These are phyloP conservation scores for Numida meleagris DNA, from an alignment of 2,113 vertebrate genomes.

Conservation along the genomic window DNA sequence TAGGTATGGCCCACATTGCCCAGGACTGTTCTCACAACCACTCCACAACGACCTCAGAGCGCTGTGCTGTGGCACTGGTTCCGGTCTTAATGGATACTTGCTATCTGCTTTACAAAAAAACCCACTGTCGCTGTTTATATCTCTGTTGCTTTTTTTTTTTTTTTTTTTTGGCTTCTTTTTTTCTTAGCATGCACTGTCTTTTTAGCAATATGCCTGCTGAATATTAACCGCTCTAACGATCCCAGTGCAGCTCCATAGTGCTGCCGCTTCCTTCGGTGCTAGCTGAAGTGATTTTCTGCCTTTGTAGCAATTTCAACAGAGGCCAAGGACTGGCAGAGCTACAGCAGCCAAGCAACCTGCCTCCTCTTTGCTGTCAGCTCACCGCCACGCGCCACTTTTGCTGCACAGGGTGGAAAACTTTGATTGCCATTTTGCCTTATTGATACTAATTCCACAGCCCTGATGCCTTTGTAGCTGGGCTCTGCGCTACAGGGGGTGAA, in stretches of 20 bases:
- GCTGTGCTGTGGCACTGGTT: neutral
- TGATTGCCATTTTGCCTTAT: neutral
- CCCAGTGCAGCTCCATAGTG: slow-evolving; percentile 7
- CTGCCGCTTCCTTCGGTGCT: slow-evolving; percentile 24
- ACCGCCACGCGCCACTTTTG: neutral
- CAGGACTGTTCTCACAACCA: neutral
- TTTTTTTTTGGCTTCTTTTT: neutral
- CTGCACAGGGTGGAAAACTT: neutral
- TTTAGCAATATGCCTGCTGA: slow-evolving; percentile 40
- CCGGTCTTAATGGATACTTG: neutral
- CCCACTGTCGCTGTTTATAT: neutral
- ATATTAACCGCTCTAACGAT: slow-evolving; percentile 52
- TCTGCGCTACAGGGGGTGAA: neutral
- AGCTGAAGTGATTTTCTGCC: slow-evolving; percentile 34
- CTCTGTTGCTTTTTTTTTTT: neutral
- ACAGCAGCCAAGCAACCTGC: slow-evolving; percentile 26
- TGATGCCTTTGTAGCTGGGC: neutral
- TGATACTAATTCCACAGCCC: neutral
- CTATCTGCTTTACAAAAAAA: neutral
- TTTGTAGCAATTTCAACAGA: slow-evolving; percentile 25
- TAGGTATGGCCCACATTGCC: neutral
- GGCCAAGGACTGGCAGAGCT: slow-evolving; percentile 37
- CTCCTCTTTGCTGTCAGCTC: neutral
- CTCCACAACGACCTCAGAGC: neutral
- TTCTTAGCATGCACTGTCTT: neutral